Evolutionary conservation across 2,797 vertebrate genomes (phyloP), one percentile per base, ranked within the genome.

Genomic region (Carduelis carduelis): DNA sequence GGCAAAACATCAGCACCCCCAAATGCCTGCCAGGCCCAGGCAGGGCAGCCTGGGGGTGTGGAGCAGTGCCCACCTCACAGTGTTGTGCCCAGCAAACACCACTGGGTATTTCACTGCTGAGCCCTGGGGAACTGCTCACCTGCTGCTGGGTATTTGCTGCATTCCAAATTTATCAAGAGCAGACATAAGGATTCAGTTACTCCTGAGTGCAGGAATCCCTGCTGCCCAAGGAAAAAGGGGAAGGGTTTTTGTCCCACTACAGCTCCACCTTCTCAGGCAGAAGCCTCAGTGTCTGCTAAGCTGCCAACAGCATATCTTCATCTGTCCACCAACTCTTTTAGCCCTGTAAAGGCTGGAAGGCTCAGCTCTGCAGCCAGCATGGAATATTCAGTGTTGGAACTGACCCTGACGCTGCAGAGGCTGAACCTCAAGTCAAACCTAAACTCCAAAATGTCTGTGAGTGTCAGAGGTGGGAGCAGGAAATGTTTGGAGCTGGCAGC

Each of bases 1-100:
- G 5, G 22, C 16, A 22, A 34, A 26, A 49, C 1, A 17, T n/a
- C 60, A 34, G 61, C 72, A 41, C 7, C 57, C 50, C 13, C 17
- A 60, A 19, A 5, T 0, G 0, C 9, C 53, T 0, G 1, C 13
- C 83, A 46, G 77, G 63, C 53, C 11, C 5, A 6, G 65, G 63
- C 55, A 49, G 43, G 20, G 76, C 8, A n/a, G 76, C 44, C 66
- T 16, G 64, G 5, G 39, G 61, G 43, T 2, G 1, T 7, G 71
- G 79, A 35, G 17, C 2, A 27, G 80, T 2, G 34, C 76, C 57
- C 85, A 39, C 39, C 83, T 41, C 65, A 7, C 2, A 4, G 37
- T 20, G 24, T 30, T 1, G 34, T 41, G n/a, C 41, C 60, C 70
- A 89, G 64, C 78, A 52, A 28, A 46, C 43, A 53, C 19, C 78